These are phyloP conservation scores for Ophion slaviceki DNA, from an alignment of 2,888 invertebrate genomes.

Conservation along the genomic window DNA sequence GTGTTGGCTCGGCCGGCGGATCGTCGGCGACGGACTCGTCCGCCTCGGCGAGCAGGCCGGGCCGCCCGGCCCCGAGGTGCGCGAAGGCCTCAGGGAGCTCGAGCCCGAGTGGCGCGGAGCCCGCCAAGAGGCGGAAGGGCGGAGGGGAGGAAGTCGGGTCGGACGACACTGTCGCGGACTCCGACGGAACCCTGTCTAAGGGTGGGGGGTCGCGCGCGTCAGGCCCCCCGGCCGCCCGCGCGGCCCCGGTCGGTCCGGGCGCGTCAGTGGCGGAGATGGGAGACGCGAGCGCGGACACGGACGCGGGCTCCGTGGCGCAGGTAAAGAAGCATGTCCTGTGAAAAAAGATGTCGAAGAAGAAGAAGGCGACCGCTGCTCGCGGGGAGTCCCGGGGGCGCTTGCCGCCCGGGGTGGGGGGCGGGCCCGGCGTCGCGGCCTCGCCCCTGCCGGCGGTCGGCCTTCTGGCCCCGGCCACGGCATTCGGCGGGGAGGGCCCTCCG, in stretches of 20 bases:
- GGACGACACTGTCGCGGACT: background rate
- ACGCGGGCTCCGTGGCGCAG: too few relatives aligned
- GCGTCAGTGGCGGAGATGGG: accelerated
- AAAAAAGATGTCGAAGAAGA: background rate
- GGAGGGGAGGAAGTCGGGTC: background rate
- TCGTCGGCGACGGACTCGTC: too few relatives aligned
- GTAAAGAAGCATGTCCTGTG: too few relatives aligned
- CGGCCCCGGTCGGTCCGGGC: background rate
- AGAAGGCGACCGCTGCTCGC: background rate
- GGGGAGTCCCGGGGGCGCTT: background rate
- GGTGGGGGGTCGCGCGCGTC: background rate
- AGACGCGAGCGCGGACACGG: too few relatives aligned
- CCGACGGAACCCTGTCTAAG: background rate
- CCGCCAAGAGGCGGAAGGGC: background rate
- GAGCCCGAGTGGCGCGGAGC: background rate
- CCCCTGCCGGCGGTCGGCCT: too few relatives aligned
- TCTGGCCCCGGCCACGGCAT: too few relatives aligned
- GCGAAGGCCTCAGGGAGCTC: background rate
- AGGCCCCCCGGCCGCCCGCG: background rate
- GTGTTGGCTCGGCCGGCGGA: background rate
- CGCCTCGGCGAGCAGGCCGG: too few relatives aligned
- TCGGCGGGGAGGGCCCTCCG: too few relatives aligned
- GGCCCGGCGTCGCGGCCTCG: too few relatives aligned
- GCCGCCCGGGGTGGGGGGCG: background rate
- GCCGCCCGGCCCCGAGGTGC: background rate